These are phyloP conservation scores for Watsonalla binaria DNA, from an alignment of 2,888 invertebrate species.

Conservation along the genomic window DNA sequence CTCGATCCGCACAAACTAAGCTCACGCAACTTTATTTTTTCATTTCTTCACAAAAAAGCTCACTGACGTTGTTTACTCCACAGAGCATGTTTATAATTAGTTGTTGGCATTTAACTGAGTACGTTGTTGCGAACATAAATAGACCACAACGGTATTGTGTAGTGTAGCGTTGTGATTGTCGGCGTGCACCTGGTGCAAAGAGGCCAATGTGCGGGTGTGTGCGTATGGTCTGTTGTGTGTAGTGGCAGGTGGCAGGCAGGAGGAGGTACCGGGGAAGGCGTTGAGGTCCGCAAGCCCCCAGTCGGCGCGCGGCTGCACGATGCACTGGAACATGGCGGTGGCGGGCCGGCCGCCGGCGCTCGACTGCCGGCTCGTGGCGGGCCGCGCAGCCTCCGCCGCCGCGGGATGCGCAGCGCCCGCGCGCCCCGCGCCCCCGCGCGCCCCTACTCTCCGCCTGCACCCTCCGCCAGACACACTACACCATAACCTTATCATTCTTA, in stretches of 20 bases:
- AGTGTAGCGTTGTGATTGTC: conserved; percentile 1
- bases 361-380: conserved; percentile 29
- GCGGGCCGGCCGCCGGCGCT: conserved; percentile 24
- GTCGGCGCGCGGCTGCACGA: conserved; percentile 87
- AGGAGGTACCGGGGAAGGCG: conserved; percentile 81
- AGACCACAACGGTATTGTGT: conserved; percentile 22
- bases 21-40: no score
- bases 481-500: conserved; percentile 4
- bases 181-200: background rate
- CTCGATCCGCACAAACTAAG: conserved; percentile 3
- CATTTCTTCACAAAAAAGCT: conserved; percentile 14
- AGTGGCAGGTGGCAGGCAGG: conserved; percentile 27
- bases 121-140: conserved; percentile 30
- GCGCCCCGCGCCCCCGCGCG: conserved; percentile 14
- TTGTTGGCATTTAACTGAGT: conserved; percentile 34
- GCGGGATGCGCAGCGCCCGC: conserved; percentile 21
- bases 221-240: conserved; percentile 25
- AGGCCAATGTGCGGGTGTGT: background rate
- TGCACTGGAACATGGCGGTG: conserved; percentile 87
- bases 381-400: conserved; percentile 37
- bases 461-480: background rate
- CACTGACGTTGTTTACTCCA: conserved; percentile 17
- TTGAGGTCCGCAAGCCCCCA: conserved; percentile 86
- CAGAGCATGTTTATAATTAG: conserved; percentile 44
- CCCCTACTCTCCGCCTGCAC: conserved; percentile 7